Percentiles rank a stretch among this genome's conserved stretches.
These are phyloP conservation scores for Olivierus martensii DNA, from an alignment of 1,140 invertebrate genomes.

Conservation along the genomic window DNA sequence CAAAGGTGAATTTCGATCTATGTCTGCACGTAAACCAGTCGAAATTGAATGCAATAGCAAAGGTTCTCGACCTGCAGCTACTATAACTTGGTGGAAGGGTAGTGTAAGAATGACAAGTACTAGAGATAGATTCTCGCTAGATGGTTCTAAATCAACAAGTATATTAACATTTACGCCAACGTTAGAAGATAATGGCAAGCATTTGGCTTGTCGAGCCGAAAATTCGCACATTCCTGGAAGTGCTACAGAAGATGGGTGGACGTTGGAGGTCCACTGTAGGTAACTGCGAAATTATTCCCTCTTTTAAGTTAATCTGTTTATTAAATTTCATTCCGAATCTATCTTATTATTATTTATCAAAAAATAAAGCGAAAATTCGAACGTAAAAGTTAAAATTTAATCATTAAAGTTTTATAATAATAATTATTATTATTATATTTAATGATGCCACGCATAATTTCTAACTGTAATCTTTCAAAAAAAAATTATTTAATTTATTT, in stretches of 20 bases:
- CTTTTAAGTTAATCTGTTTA: no score
- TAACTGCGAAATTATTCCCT: conserved; percentile 19
- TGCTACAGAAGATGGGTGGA: conserved; percentile 65
- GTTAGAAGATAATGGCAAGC: conserved; percentile 67
- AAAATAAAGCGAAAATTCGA: no score
- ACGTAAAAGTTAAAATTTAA: no score
- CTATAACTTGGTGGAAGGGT: conserved; percentile 73
- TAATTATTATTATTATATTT: no score
- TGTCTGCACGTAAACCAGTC: conserved; percentile 67
- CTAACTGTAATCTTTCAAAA: no score
- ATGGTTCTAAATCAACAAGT: conserved; percentile 76
- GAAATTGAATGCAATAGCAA: conserved; percentile 69
- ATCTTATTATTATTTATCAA: no score
- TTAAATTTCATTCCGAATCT: no score
- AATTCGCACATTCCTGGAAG: conserved; percentile 54
- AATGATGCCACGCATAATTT: no score
- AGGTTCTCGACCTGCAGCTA: conserved; percentile 69
- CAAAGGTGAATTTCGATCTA: conserved; percentile 56
- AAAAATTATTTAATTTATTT: no score
- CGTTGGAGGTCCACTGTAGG: conserved; percentile 74
- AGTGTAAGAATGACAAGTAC: conserved; percentile 39
- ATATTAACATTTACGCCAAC: conserved; percentile 59
- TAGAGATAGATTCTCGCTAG: conserved; percentile 41
- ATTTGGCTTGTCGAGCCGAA: conserved; percentile 64
- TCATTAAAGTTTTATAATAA: no score